phyloP scores from a whole-genome alignment of 92 coral and sea anemone genomes.

The Siderastrea radians region DNA sequence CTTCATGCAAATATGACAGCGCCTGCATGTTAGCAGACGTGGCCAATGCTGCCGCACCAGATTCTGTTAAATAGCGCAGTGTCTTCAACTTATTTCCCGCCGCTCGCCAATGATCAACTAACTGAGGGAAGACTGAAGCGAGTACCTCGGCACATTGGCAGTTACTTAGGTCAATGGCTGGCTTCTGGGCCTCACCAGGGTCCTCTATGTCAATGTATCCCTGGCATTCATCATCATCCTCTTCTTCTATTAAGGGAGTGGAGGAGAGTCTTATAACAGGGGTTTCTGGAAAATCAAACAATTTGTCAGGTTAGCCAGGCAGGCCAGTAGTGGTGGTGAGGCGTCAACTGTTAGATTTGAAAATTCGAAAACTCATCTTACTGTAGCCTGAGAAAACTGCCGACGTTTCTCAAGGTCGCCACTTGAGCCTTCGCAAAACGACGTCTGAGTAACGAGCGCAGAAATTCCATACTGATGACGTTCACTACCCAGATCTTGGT shows the following conservation, averaged over 20 bases:
- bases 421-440: no score
- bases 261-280: neutral
- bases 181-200: slow-evolving; percentile 24
- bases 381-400: no score
- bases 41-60: slow-evolving; percentile 99
- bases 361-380: no score
- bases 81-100: slow-evolving; percentile 91
- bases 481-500: no score
- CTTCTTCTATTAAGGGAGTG: slow-evolving; percentile 16
- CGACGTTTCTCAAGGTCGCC: no score
- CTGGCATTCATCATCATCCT: slow-evolving; percentile 7
- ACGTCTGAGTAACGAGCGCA: no score
- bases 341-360: no score
- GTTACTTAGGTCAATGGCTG: slow-evolving; percentile 75
- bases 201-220: slow-evolving; percentile 24
- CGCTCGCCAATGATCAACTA: slow-evolving; percentile 99
- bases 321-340: no score
- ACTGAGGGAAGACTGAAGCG: slow-evolving; percentile 97
- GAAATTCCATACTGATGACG: no score
- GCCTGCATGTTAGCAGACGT: slow-evolving; percentile 98
- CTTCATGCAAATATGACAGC: slow-evolving; percentile 87
- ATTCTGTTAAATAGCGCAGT: slow-evolving; percentile 88
- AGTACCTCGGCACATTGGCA: slow-evolving; percentile 96
- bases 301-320: no score
- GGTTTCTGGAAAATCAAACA: neutral